These are phyloP conservation scores for Scrobipalpa costella DNA, from an alignment of 2,888 invertebrate species.

Conservation along the genomic window DNA sequence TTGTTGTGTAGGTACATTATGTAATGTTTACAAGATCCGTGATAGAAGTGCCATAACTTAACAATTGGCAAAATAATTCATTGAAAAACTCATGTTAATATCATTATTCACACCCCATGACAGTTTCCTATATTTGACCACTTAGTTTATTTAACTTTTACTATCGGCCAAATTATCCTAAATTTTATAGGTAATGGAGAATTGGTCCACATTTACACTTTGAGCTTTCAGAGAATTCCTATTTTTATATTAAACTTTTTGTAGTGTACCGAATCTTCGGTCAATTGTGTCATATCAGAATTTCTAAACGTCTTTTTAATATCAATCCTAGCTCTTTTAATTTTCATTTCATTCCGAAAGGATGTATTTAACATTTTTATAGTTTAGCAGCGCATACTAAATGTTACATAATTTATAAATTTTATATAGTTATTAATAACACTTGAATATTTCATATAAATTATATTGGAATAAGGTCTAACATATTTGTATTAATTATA, in stretches of 20 bases:
- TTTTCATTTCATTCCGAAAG: slow-evolving; percentile 56
- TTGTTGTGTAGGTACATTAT: slow-evolving; percentile 46
- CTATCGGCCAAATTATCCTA: slow-evolving; percentile 39
- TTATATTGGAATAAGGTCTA: slow-evolving; percentile 71
- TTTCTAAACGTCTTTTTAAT: slow-evolving; percentile 57
- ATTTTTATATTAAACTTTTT: slow-evolving; percentile 76
- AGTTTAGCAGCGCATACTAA: slow-evolving; percentile 46
- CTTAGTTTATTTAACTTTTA: slow-evolving; percentile 24
- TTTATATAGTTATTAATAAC: slow-evolving; percentile 46
- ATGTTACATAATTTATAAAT: slow-evolving; percentile 56
- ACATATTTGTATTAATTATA: slow-evolving; percentile 55
- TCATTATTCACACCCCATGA: slow-evolving; percentile 23
- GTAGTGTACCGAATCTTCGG: slow-evolving; percentile 61
- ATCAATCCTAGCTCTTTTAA: slow-evolving; percentile 46
- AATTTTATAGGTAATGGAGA: slow-evolving; percentile 42
- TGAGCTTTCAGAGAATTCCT: slow-evolving; percentile 76
- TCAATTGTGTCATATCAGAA: slow-evolving; percentile 61
- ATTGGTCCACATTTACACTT: slow-evolving; percentile 71
- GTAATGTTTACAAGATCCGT: slow-evolving; percentile 55
- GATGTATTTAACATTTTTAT: slow-evolving; percentile 47
- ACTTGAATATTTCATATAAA: slow-evolving; percentile 67
- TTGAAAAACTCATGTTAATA: neutral
- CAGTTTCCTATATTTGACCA: slow-evolving; percentile 15
- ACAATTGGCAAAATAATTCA: slow-evolving; percentile 48
- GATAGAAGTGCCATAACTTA: slow-evolving; percentile 70